These are phyloP conservation scores for Acleris cristana DNA, from an alignment of 2,888 invertebrate species.

Conservation along the genomic window DNA sequence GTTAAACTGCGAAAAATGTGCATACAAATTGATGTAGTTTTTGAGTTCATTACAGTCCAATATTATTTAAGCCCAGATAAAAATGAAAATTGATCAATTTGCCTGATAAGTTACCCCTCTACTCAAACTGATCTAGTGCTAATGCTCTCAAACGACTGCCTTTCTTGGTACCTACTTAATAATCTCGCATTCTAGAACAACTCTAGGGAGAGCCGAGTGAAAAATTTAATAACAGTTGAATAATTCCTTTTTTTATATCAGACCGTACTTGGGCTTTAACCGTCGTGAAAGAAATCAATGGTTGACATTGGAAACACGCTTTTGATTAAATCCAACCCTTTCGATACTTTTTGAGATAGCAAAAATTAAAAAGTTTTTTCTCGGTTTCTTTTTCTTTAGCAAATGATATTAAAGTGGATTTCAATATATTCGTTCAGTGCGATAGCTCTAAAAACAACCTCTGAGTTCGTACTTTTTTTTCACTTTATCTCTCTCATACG, in stretches of 20 bases:
- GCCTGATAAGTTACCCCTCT: constrained; percentile 12
- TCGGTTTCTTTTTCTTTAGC: too few species aligned
- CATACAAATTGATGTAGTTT: too few species aligned
- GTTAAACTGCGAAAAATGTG: too few species aligned
- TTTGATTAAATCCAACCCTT: background rate
- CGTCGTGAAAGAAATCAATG: constrained; percentile 13
- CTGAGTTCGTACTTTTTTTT: too few species aligned
- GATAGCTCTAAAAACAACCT: too few species aligned
- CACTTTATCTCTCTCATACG: too few species aligned
- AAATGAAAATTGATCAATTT: background rate
- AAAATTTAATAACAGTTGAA: constrained; percentile 45
- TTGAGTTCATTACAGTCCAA: too few species aligned
- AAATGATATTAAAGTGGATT: too few species aligned
- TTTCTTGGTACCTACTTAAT: constrained; percentile 47
- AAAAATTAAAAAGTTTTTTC: background rate
- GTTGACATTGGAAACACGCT: background rate
- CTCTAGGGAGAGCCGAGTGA: constrained; percentile 43
- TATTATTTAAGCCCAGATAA: too few species aligned
- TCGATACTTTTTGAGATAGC: background rate
- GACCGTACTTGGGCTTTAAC: constrained; percentile 38
- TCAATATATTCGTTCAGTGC: too few species aligned
- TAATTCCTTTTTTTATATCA: constrained; percentile 47
- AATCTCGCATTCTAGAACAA: constrained; percentile 48
- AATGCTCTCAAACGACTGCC: constrained; percentile 40
- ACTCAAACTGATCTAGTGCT: constrained; percentile 17